Evolutionary conservation across 1,140 invertebrate genomes (phyloP).

Genomic region (Drosophila virilis): DNA sequence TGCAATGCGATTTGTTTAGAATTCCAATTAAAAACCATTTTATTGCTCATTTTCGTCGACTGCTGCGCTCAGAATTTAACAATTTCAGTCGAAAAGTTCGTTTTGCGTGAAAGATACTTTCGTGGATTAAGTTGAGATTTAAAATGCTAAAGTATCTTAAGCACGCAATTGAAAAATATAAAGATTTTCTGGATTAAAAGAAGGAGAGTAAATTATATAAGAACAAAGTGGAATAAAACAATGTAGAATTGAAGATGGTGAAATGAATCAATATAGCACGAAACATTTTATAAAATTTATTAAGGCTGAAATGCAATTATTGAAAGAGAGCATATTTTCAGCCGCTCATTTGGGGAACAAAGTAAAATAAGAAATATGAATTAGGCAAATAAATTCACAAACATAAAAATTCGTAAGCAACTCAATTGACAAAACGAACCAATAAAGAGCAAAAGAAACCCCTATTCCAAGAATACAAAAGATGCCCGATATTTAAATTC

Average conservation of each 20-base stretch:
- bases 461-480: too few species aligned
- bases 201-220: background rate
- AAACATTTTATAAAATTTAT: too few species aligned
- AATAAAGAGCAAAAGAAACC: too few species aligned
- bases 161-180: background rate
- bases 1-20: slow-evolving; percentile 68
- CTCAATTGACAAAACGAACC: too few species aligned
- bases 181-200: background rate
- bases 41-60: slow-evolving; percentile 46
- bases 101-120: background rate
- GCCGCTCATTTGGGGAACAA: too few species aligned
- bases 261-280: background rate
- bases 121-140: slow-evolving; percentile 1
- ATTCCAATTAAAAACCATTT: slow-evolving; percentile 70
- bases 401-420: too few species aligned
- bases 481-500: too few species aligned
- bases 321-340: too few species aligned
- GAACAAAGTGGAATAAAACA: background rate
- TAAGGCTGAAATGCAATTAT: too few species aligned
- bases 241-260: background rate
- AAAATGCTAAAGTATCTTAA: too few species aligned
- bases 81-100: background rate
- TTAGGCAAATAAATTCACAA: too few species aligned
- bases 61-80: slow-evolving; percentile 4
- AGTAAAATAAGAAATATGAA: too few species aligned